These are phyloP conservation scores for Malurus elegans DNA, from an alignment of 2,113 vertebrate species.

Conservation along the genomic window DNA sequence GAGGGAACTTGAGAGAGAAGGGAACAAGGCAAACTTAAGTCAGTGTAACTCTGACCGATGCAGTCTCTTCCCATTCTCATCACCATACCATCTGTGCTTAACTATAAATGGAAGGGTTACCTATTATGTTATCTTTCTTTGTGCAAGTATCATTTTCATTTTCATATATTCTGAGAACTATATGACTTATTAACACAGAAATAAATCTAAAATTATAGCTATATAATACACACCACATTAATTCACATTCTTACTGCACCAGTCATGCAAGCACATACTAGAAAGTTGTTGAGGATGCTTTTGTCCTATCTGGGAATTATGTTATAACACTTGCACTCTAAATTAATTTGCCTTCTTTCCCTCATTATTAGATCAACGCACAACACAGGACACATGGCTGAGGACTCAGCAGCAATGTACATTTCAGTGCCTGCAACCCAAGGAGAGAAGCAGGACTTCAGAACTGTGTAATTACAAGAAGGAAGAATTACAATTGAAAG, in stretches of 20 bases:
- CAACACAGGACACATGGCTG: background rate
- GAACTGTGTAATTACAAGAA: background rate
- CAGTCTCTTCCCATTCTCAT: background rate
- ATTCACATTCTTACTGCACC: background rate
- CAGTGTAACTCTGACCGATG: background rate
- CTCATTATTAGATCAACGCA: background rate
- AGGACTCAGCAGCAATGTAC: background rate
- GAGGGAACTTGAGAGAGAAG: background rate
- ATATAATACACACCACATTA: background rate
- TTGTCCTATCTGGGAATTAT: background rate
- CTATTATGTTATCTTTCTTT: background rate
- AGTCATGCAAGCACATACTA: background rate
- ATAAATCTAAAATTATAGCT: background rate
- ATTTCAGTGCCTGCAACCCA: background rate
- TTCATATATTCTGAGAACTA: background rate
- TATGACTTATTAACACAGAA: background rate
- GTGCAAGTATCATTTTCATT: background rate
- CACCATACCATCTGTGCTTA: background rate
- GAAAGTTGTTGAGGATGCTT: background rate
- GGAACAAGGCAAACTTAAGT: background rate
- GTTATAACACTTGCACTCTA: background rate
- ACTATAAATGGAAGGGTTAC: background rate
- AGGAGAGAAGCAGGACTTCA: background rate
- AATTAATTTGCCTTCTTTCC: background rate
- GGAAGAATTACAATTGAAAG: background rate